Evolutionary conservation across 2,113 vertebrate species (phyloP).

Genomic region (Marmota flaviventris): DNA sequence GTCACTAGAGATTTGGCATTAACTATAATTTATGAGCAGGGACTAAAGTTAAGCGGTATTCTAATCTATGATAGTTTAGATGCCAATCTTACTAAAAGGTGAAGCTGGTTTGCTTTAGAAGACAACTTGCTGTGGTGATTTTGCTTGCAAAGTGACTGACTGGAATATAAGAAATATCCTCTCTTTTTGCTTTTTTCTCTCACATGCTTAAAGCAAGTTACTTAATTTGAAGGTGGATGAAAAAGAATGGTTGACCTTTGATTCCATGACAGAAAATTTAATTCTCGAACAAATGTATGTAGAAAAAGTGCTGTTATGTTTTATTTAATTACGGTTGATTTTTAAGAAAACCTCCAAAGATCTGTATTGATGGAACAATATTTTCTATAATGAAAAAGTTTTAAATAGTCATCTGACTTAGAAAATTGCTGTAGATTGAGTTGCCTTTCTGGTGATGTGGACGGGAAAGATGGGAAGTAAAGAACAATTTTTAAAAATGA

Average conservation of each 20-base stretch:
- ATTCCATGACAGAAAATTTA: constrained; percentile 12
- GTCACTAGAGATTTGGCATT: neutral
- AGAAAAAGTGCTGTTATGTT: neutral
- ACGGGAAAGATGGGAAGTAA: constrained; percentile 45
- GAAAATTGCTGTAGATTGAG: constrained; percentile 15
- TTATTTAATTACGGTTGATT: constrained; percentile 56
- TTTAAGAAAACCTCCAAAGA: constrained; percentile 31
- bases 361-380: constrained; percentile 36
- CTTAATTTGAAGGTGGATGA: constrained; percentile 54
- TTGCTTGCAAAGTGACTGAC: constrained; percentile 48
- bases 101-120: constrained; percentile 22
- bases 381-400: constrained; percentile 33
- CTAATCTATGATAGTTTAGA: constrained; percentile 16
- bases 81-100: constrained; percentile 4
- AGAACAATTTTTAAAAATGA: constrained; percentile 39
- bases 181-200: neutral
- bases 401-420: constrained; percentile 28
- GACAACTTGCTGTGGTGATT: constrained; percentile 32
- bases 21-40: neutral
- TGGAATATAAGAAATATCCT: constrained; percentile 16
- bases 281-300: neutral
- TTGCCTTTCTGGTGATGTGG: neutral
- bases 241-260: constrained; percentile 3
- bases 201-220: neutral
- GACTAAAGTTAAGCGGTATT: neutral